Evolutionary conservation across 1,140 invertebrate species (phyloP), one percentile per base, ranked within the genome.

Genomic region (Diorhabda carinulata): DNA sequence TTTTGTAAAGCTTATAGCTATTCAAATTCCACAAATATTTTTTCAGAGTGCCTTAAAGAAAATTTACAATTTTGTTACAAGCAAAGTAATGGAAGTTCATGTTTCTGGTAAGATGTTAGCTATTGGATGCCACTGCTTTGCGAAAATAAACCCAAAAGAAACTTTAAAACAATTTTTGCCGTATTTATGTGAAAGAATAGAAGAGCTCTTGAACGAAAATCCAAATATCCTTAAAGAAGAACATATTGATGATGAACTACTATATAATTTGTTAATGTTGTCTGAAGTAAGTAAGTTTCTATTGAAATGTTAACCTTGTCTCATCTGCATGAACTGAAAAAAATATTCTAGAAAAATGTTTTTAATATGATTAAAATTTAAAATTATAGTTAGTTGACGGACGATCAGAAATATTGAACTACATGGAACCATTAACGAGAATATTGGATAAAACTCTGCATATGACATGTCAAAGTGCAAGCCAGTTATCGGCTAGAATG

Each of bases 81-180:
- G 87, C 9, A 87, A 87, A 25, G 90, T 93, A 5, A 88, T 93
- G 59, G 95, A 97, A 80, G 90, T 88, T 0, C 90, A 90, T 75
- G 89, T 96, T 1, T 90, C 93, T 2, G 93, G 93, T 0, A 90
- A 89, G 77, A 86, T 93, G 74, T 87, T 92, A 1, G 81, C 94
- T 41, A 72, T 78, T 0, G 60, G 84, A 2, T 88, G 91, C 70
- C 84, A 86, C 58, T 84, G 88, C 42, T 93, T 93, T 78, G 85
- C 89, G 2, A 88, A 86, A 66, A 86, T 92, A 57, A 87, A 90
- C 73, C 79, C 91, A 6, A 84, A 87, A 63, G 83, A 88, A 68
- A 90, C 91, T 0, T 74, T 94, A 43, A 87, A 89, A 72, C 81
- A 87, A 9, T 88, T 96, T 73, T 68, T 96, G 42, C 92, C 93